Evolutionary conservation across 2,113 vertebrate species (phyloP), one percentile per base, ranked within the genome.

Genomic region (Triplophysa tibetana): DNA sequence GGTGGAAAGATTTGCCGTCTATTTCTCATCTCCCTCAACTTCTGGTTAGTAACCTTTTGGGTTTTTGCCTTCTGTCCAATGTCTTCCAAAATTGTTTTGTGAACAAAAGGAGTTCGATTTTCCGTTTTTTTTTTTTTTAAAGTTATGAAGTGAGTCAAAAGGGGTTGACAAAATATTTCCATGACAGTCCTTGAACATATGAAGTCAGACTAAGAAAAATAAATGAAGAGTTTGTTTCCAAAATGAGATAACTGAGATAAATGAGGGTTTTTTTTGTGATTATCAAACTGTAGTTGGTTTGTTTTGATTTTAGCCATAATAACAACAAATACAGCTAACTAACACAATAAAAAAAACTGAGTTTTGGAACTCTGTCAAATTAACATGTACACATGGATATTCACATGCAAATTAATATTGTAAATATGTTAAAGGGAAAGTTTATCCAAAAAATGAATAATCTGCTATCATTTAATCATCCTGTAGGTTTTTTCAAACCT

Each of bases 81-180:
- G 56, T 62, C 72, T 54, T 72, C 67, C 41, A 38, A 19, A 50
- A 60, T 19, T 61, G 61, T 50, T 78, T 74, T 41, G n/a, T 52
- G 41, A 78, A 75, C 76, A 81, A 68, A 64, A 68, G 16, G 19
- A 26, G 38, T 12, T 64, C 2, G 6, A 64, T 54, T 56, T 76
- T 10, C 21, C n/a, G n/a, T n/a, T n/a, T n/a, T n/a, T n/a, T n/a
- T n/a, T 26, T 21, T 23, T 38, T 1, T 41, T 24, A 24, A 24
- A 24, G 24, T 2, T 33, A 52, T 62, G 33, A 79, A 62, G 74
- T 52, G 62, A 76, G 62, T 83, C 75, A 62, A 54, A 66, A 60
- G 54, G 67, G 70, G 76, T 80, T 70, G 58, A 78, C 75, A 41
- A 64, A 75, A 66, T 6, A 64, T 86, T 84, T 86, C 79, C 84